Conservation (phyloP, 2,797 vertebrate species). For the Pteronotus mesoamericanus region DNA sequence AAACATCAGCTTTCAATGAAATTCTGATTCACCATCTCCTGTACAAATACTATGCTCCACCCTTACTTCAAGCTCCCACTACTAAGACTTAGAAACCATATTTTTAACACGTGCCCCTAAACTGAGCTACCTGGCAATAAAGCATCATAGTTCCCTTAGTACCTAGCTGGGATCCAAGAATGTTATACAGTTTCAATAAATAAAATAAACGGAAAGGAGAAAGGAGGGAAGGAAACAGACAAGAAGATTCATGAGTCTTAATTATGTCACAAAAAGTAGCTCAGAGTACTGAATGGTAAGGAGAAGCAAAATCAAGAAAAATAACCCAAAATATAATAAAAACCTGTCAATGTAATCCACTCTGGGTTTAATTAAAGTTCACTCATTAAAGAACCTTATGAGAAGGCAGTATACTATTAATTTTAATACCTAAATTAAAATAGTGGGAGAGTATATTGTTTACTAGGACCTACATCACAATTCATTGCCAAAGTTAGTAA, state of each 20-base stretch:
- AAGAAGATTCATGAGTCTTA: slow-evolving; percentile 11
- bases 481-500: neutral
- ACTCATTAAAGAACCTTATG: neutral
- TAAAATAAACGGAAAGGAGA: neutral
- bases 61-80: neutral
- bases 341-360: neutral
- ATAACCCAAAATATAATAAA: slow-evolving; percentile 17
- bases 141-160: neutral
- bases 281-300: neutral
- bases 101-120: neutral
- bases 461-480: slow-evolving; percentile 4
- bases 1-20: neutral
- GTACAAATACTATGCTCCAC: neutral
- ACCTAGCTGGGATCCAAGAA: neutral
- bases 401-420: neutral
- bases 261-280: neutral
- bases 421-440: slow-evolving; percentile 15
- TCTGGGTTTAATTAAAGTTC: neutral
- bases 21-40: neutral
- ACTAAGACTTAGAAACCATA: neutral
- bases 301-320: neutral
- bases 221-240: neutral
- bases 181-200: neutral
- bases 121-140: neutral
- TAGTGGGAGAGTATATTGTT: neutral